Percentiles rank a stretch among this genome's conserved stretches.
phyloP scores from a whole-genome alignment of 2,797 vertebrate species.

The Coregonus sp. region DNA sequence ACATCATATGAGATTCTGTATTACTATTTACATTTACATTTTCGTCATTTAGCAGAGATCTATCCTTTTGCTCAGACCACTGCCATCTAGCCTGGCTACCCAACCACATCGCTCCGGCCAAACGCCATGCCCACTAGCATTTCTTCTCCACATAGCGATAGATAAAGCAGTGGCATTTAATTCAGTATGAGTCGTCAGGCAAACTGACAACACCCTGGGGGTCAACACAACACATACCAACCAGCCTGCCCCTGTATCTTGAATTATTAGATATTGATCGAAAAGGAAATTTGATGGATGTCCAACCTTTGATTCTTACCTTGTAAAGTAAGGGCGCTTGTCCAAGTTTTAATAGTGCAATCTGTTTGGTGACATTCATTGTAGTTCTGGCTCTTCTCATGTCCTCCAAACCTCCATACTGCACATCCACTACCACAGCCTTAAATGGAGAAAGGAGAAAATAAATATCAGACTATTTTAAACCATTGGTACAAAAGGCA shows the following conservation, averaged over 20 bases:
- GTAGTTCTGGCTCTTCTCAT: slow-evolving; percentile 72
- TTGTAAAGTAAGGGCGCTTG: slow-evolving; percentile 87
- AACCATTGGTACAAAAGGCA: not conserved
- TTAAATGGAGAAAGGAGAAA: slow-evolving; percentile 49
- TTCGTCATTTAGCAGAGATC: too few relatives aligned
- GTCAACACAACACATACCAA: not conserved
- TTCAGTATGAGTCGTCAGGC: too few relatives aligned
- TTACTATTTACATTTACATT: not conserved
- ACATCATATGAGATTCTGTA: not conserved
- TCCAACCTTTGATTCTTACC: slow-evolving; percentile 65
- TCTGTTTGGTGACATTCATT: slow-evolving; percentile 81
- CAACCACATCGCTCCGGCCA: too few relatives aligned
- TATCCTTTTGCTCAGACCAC: not conserved
- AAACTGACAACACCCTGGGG: not conserved
- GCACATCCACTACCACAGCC: slow-evolving; percentile 88
- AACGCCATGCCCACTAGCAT: too few relatives aligned
- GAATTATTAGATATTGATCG: not conserved
- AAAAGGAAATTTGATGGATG: not conserved
- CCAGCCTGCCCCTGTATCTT: not conserved
- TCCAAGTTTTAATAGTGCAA: slow-evolving; percentile 91
- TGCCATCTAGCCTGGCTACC: not conserved
- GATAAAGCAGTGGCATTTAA: too few relatives aligned
- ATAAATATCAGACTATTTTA: not conserved
- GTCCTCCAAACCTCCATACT: slow-evolving; percentile 82
- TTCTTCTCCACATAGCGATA: too few relatives aligned